Conservation (phyloP, 2,797 vertebrate species). For the Rhabdophis nuchalis region DNA sequence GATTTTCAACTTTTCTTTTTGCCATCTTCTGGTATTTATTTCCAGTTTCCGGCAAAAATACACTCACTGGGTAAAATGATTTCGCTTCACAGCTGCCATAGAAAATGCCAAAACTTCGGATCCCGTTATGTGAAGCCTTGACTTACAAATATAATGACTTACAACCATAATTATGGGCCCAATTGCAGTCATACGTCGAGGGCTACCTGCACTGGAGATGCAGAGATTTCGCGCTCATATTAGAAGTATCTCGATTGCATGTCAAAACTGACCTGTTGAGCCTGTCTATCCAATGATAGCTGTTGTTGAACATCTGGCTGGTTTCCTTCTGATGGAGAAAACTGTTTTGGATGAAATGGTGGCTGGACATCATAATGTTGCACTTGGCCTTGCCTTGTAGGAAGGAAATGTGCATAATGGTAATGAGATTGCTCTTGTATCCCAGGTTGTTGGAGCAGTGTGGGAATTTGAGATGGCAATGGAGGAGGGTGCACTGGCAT, state of each 20-base stretch:
- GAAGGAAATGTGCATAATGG: slow-evolving; percentile 18
- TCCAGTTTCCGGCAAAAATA: background rate
- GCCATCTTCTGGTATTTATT: background rate
- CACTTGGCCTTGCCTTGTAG: slow-evolving; percentile 20
- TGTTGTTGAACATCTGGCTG: slow-evolving; percentile 31
- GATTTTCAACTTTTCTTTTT: background rate
- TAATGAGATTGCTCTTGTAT: slow-evolving; percentile 43
- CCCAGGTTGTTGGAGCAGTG: slow-evolving; percentile 30
- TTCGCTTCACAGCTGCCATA: background rate
- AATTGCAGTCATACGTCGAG: background rate
- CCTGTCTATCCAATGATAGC: slow-evolving; percentile 39
- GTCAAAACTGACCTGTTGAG: slow-evolving; percentile 32
- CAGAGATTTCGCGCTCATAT: background rate
- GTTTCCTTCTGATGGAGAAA: slow-evolving; percentile 42
- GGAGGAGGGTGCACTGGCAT: slow-evolving; percentile 49
- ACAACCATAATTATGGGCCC: background rate
- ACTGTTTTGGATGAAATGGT: slow-evolving; percentile 19
- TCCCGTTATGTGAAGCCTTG: background rate
- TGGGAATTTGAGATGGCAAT: slow-evolving; percentile 38
- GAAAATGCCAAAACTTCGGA: background rate
- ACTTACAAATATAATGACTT: background rate
- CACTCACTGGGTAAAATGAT: background rate
- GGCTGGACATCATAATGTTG: slow-evolving; percentile 18
- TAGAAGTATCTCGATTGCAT: background rate
- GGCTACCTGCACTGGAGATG: background rate